Conservation (phyloP, 2,888 invertebrate genomes). For the Colostygia pectinataria region DNA sequence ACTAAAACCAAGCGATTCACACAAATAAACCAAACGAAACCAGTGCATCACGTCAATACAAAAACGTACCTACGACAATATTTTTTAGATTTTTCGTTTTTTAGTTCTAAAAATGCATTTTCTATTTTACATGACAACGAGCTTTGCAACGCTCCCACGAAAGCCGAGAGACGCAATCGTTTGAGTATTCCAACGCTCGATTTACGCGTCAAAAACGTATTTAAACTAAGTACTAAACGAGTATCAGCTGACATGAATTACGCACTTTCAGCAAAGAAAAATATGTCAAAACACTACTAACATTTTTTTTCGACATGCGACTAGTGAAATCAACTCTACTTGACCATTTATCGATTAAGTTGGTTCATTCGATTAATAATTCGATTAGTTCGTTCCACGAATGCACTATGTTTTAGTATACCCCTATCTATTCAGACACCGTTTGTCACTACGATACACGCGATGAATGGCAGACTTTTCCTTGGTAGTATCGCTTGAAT, state of each 20-base stretch:
- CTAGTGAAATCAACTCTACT: constrained; percentile 84
- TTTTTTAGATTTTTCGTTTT: constrained; percentile 52
- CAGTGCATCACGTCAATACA: constrained; percentile 78
- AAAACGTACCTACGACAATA: constrained; percentile 66
- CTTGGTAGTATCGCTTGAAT: constrained; percentile 69
- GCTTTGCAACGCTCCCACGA: constrained; percentile 71
- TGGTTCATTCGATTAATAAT: constrained; percentile 65
- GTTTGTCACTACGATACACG: constrained; percentile 53
- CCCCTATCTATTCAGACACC: constrained; percentile 70
- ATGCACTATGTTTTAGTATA: constrained; percentile 79
- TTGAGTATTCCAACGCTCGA: constrained; percentile 69
- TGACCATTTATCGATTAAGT: constrained; percentile 79
- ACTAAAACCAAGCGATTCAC: constrained; percentile 79
- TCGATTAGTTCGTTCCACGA: constrained; percentile 75
- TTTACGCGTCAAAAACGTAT: constrained; percentile 38
- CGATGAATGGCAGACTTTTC: constrained; percentile 49
- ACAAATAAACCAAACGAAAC: constrained; percentile 65
- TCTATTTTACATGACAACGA: constrained; percentile 70
- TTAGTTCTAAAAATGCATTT: constrained; percentile 70
- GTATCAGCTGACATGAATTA: constrained; percentile 83
- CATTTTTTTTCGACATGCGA: constrained; percentile 81
- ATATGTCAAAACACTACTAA: constrained; percentile 84
- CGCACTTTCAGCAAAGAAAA: constrained; percentile 85
- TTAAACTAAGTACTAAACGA: constrained; percentile 63
- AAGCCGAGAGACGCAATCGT: constrained; percentile 50